Evolutionary conservation across 2,113 vertebrate genomes (phyloP), one percentile per base, ranked within the genome.

Genomic region (Noturus placidus): DNA sequence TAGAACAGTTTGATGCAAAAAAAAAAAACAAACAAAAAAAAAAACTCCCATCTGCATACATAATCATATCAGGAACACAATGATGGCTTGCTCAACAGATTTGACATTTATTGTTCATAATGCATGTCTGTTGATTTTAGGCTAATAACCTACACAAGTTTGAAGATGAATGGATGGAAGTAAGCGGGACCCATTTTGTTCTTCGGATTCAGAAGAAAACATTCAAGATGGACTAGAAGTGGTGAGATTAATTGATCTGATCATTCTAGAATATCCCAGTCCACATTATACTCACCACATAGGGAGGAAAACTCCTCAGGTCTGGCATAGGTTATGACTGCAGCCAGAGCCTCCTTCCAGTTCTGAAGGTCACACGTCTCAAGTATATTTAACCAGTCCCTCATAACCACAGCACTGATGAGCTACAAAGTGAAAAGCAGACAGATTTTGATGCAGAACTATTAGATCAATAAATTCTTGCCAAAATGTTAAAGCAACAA

Each of bases 321-420:
- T 87, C 94, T 95, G 50, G 97, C 97, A 0, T 99, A 99, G 88
- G 98, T 99, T 93, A 99, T 95, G 77, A 99, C 96, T 5, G 98
- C 98, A 90, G 97, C 97, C 91, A 99, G 92, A 6, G 98, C 97
- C 83, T 99, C 98, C 91, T 95, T 97, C 98, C 98, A 99, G 88
- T 96, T 99, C 84, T 97, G 96, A 91, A 99, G 95, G 38, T 99
- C 96, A 87, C 98, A 99, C 0, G 97, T 98, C 91, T 96, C 94
- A 80, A 99, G 95, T 89, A 99, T 96, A 81, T 99, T 97, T 14
- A 94, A 94, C 98, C 97, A 99, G 92, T 99, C 97, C 92, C 96
- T 97, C 76, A 94, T 97, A 88, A 99, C 97, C 84, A 99, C 98
- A 2, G 98, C 98, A 87, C 97, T 97, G 92, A 99, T 98, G 82